These are phyloP conservation scores for Crotalus helleri DNA, from an alignment of 2,113 vertebrate species.

Conservation along the genomic window DNA sequence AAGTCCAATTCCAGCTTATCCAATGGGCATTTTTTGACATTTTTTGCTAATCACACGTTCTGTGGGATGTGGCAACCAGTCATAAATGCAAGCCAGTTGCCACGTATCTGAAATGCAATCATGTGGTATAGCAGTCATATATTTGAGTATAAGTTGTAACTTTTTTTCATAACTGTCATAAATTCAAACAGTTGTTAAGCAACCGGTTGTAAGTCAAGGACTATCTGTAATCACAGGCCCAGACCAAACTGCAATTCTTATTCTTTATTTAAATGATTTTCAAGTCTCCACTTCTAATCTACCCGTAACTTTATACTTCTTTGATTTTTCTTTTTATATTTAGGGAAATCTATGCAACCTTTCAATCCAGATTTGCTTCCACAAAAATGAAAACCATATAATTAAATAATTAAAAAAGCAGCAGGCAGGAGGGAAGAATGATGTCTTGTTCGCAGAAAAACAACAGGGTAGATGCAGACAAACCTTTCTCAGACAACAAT, in stretches of 20 bases:
- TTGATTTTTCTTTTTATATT: not conserved
- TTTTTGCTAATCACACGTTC: not conserved
- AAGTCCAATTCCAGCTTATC: not conserved
- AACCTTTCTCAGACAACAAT: not conserved
- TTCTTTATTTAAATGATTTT: not conserved
- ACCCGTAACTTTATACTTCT: not conserved
- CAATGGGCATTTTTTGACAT: not conserved
- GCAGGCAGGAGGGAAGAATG: not conserved
- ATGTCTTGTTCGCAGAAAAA: not conserved
- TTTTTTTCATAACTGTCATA: not conserved
- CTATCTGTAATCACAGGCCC: not conserved
- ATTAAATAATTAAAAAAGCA: not conserved
- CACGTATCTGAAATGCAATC: not conserved
- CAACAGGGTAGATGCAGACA: not conserved
- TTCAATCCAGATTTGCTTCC: not conserved
- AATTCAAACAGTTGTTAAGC: not conserved
- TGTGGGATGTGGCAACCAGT: not conserved
- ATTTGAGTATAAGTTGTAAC: not conserved
- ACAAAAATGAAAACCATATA: not conserved
- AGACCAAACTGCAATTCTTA: not conserved
- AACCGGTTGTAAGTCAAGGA: not conserved
- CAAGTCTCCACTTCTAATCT: not conserved
- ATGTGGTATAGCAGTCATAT: not conserved
- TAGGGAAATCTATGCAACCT: not conserved
- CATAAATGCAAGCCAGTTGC: not conserved